Percentiles rank a stretch among this genome's conserved stretches.
Conservation (phyloP, 2,888 invertebrate species). For the Calameuta filiformis region DNA sequence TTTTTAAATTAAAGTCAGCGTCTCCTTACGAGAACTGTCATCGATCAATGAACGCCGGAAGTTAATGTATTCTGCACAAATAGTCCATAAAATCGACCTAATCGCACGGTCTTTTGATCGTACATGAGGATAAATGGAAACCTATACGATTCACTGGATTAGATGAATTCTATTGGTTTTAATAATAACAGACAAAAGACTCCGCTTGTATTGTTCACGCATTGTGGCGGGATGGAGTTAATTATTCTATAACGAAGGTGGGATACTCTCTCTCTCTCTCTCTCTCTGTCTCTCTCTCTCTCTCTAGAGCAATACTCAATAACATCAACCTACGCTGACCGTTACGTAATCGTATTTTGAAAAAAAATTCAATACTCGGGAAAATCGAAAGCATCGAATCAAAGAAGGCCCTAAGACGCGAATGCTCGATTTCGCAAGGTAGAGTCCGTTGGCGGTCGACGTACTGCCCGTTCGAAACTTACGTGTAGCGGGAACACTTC, state of each 20-base stretch:
- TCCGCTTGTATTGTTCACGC: neutral
- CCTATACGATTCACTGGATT: neutral
- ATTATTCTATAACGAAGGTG: neutral
- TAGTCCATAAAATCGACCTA: neutral
- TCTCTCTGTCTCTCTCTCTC: too few species aligned
- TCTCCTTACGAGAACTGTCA: neutral
- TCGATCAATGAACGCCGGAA: neutral
- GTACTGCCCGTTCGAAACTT: slow-evolving; percentile 3
- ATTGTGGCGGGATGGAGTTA: neutral
- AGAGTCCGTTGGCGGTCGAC: neutral
- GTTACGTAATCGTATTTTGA: neutral
- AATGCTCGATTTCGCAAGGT: neutral
- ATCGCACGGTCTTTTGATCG: neutral
- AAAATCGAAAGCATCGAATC: neutral
- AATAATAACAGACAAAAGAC: neutral
- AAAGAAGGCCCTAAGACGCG: neutral
- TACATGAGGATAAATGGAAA: neutral
- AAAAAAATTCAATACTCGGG: neutral
- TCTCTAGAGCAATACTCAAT: neutral
- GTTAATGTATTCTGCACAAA: neutral
- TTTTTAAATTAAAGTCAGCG: neutral
- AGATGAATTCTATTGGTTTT: neutral
- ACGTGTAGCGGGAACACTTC: neutral
- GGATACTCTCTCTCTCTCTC: neutral
- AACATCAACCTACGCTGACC: neutral